These are phyloP conservation scores for Poecilia gillii DNA, from an alignment of 2,797 vertebrate species.

Conservation along the genomic window DNA sequence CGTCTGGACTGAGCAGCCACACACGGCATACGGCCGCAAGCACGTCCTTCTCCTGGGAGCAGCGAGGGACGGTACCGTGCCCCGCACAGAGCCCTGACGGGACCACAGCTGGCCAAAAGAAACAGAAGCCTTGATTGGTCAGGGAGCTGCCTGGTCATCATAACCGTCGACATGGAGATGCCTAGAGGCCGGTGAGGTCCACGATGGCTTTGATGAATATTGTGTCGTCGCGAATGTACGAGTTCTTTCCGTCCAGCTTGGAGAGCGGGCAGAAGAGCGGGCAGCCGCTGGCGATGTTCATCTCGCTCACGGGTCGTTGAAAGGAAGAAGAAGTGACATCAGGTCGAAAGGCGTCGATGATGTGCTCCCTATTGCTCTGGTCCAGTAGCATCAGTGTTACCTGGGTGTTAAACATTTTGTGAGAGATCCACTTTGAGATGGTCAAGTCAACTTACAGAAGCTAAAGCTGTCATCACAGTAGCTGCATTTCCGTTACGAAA, in stretches of 20 bases:
- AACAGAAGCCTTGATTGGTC: constrained; percentile 55
- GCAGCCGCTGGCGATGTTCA: constrained; percentile 98
- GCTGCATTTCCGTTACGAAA: neutral
- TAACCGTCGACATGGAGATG: constrained; percentile 13
- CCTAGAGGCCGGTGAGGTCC: constrained; percentile 93
- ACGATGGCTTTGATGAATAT: constrained; percentile 99
- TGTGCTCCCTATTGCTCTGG: constrained; percentile 96
- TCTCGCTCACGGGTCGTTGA: constrained; percentile 92
- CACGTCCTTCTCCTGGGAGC: constrained; percentile 52
- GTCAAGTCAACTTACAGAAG: neutral
- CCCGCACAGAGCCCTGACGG: constrained; percentile 41
- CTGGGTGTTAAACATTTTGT: constrained; percentile 63
- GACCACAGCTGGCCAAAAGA: constrained; percentile 50
- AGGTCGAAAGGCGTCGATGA: constrained; percentile 95
- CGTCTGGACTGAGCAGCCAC: constrained; percentile 50
- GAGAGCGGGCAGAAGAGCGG: constrained; percentile 95
- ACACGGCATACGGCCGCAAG: constrained; percentile 48
- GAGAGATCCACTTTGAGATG: neutral
- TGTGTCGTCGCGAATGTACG: constrained; percentile 94
- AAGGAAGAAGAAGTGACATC: constrained; percentile 95
- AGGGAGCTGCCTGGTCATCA: constrained; percentile 55
- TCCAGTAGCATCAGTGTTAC: constrained; percentile 98
- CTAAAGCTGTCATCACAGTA: neutral
- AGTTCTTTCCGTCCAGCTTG: constrained; percentile 92
- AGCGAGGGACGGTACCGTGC: constrained; percentile 47